Conservation (phyloP, 2,113 vertebrate genomes). For the Platichthys stellatus region DNA sequence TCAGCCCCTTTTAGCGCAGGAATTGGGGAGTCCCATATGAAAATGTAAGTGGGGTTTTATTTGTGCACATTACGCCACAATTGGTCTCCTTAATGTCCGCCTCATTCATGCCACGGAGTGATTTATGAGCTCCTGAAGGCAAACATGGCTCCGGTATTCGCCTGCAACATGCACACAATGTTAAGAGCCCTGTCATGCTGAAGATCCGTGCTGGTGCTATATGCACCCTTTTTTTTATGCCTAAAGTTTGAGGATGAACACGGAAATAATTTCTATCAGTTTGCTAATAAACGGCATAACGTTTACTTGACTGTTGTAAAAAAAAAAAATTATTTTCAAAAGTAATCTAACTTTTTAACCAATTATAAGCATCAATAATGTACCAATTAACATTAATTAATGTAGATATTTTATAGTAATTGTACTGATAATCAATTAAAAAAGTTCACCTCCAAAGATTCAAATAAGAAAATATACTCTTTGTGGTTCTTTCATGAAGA, state of each 20-base stretch:
- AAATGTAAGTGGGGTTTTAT: slow-evolving; percentile 96
- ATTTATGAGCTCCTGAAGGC: slow-evolving; percentile 97
- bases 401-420: background rate
- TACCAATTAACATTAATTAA: background rate
- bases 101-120: slow-evolving; percentile 97
- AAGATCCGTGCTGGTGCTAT: slow-evolving; percentile 27
- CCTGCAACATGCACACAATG: slow-evolving; percentile 69
- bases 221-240: slow-evolving; percentile 16
- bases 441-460: slow-evolving; percentile 11
- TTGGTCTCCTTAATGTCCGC: slow-evolving; percentile 97
- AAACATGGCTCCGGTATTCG: slow-evolving; percentile 86
- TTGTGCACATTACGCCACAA: slow-evolving; percentile 93
- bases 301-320: background rate
- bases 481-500: background rate
- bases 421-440: background rate
- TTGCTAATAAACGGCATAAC: background rate
- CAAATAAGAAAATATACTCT: background rate
- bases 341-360: background rate
- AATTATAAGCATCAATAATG: background rate
- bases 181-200: slow-evolving; percentile 59
- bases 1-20: slow-evolving; percentile 86
- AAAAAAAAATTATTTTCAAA: background rate
- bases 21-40: slow-evolving; percentile 85
- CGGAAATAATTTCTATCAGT: slow-evolving; percentile 15
- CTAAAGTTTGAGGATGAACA: slow-evolving; percentile 34